Percentiles rank a stretch among this genome's conserved stretches.
Conservation (phyloP, 2,888 invertebrate genomes). For the Camptogramma bilineatum region DNA sequence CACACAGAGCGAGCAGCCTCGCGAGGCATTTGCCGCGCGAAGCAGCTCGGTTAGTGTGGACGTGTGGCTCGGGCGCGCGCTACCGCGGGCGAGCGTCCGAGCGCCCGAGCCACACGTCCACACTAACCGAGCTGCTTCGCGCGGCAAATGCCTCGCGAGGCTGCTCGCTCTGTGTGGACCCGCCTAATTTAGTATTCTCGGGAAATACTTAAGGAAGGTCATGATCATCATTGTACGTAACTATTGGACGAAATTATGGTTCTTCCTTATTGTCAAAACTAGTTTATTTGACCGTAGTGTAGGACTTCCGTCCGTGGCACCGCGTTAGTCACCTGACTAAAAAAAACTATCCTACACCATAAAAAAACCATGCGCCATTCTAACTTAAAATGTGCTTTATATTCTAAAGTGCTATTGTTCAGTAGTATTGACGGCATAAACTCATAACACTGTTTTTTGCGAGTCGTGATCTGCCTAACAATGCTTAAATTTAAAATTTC, state of each 20-base stretch:
- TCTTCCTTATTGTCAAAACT: neutral
- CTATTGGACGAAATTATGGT: neutral
- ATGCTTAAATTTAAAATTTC: neutral
- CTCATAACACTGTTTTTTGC: neutral
- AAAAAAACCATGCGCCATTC: neutral
- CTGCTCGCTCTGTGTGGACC: no score
- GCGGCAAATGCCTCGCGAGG: no score
- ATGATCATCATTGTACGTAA: neutral
- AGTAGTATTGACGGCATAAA: neutral
- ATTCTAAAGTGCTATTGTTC: constrained; percentile 5
- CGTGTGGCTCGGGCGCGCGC: no score
- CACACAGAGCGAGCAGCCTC: no score
- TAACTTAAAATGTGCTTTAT: neutral
- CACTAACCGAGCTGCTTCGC: no score
- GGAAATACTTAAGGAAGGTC: neutral
- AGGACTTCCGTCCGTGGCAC: no score
- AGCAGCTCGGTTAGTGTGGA: no score
- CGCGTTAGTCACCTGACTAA: neutral
- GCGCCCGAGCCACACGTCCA: no score
- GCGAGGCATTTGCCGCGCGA: no score
- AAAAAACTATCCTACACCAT: neutral
- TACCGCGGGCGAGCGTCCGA: no score
- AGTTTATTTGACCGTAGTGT: no score
- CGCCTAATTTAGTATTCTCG: no score
- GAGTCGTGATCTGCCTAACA: neutral